Evolutionary conservation across 2,113 vertebrate genomes (phyloP).

Genomic region (Hyaena hyaena): DNA sequence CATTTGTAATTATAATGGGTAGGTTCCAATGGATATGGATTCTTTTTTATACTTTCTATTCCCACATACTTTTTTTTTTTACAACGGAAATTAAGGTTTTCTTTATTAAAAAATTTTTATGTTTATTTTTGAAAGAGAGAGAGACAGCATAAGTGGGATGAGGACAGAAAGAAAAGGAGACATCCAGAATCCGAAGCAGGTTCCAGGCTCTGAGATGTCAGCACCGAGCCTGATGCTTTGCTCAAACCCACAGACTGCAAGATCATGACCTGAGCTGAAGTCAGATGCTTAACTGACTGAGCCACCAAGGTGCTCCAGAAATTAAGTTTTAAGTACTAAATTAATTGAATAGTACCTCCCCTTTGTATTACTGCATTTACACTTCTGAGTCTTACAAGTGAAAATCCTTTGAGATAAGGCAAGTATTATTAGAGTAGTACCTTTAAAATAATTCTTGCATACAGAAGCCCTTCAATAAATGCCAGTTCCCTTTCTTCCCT

Average conservation of each 20-base stretch:
- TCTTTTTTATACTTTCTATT: slow-evolving; percentile 10
- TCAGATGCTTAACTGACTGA: too few relatives aligned
- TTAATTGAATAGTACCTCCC: neutral
- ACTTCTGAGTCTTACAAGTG: neutral
- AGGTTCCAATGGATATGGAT: neutral
- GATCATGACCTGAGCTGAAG: too few relatives aligned
- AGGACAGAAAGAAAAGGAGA: too few relatives aligned
- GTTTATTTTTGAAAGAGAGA: too few relatives aligned
- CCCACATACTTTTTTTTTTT: neutral
- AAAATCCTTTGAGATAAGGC: slow-evolving; percentile 24
- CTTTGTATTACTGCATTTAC: neutral
- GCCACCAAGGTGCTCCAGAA: neutral
- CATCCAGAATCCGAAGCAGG: too few relatives aligned
- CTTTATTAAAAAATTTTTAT: too few relatives aligned
- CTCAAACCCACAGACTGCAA: too few relatives aligned
- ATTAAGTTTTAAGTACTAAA: slow-evolving; percentile 20
- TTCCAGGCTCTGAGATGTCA: too few relatives aligned
- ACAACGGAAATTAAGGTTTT: neutral
- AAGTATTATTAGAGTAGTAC: neutral
- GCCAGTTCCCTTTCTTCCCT: neutral
- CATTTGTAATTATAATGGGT: neutral
- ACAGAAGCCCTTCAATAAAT: neutral
- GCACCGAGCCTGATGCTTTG: too few relatives aligned
- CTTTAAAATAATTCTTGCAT: slow-evolving; percentile 21
- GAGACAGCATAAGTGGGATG: too few relatives aligned